These are phyloP conservation scores for Cerastis rubricosa DNA, from an alignment of 2,888 invertebrate species.

Conservation along the genomic window DNA sequence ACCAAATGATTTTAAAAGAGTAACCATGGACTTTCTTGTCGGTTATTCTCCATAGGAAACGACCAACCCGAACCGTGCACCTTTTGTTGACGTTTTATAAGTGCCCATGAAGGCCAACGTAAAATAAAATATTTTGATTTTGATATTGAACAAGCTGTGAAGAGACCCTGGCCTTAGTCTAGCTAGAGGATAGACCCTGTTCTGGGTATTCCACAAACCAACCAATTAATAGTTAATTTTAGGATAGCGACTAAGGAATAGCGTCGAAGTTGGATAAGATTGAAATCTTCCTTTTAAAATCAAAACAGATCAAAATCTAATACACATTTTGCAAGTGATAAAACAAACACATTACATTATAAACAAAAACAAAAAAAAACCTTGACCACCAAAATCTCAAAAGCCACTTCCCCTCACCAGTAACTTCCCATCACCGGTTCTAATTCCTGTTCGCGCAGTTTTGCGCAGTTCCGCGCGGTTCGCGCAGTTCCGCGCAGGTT, in stretches of 20 bases:
- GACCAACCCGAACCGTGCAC: no score
- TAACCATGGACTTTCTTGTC: no score
- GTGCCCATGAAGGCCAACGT: no score
- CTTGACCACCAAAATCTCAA: slow-evolving; percentile 51
- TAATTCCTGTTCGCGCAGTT: slow-evolving; percentile 50
- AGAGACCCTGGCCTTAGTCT: no score
- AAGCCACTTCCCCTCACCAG: background rate
- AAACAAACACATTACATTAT: background rate
- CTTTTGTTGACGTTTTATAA: no score
- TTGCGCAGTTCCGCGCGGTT: slow-evolving; percentile 30
- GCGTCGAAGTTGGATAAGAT: background rate
- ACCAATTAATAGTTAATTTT: background rate
- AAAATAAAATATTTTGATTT: no score
- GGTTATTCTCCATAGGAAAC: no score
- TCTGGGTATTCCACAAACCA: background rate
- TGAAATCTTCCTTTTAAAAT: no score
- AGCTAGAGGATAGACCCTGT: no score
- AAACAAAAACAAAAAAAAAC: slow-evolving; percentile 1
- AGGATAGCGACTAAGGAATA: no score
- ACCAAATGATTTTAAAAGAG: no score
- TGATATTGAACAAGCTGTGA: no score
- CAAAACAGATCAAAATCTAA: background rate
- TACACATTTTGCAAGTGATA: background rate
- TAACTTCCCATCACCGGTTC: slow-evolving; percentile 16
- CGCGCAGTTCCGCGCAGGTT: slow-evolving; percentile 68